Conservation (phyloP, 2,113 vertebrate species). For the Uropsilus gracilis region DNA sequence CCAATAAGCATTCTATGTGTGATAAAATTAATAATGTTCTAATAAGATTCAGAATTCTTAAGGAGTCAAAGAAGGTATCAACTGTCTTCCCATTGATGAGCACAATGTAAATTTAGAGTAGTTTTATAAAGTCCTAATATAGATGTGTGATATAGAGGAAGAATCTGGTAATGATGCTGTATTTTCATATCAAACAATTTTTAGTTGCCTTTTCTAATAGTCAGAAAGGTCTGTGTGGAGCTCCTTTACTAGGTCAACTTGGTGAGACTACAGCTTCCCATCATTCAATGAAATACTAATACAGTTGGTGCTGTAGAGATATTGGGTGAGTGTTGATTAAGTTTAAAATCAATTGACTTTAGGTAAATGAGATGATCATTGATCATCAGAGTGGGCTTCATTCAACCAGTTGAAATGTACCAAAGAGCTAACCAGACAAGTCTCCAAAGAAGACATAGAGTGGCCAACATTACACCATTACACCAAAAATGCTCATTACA, state of each 20-base stretch:
- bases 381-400: background rate
- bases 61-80: background rate
- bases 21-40: background rate
- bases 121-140: background rate
- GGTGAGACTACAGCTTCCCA: background rate
- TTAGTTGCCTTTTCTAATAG: background rate
- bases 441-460: too few relatives aligned
- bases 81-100: background rate
- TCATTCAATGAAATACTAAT: background rate
- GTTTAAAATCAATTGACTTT: background rate
- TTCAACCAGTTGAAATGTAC: background rate
- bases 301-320: background rate
- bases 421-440: too few relatives aligned
- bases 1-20: background rate
- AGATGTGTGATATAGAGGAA: background rate
- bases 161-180: background rate
- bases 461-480: too few relatives aligned
- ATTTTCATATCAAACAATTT: background rate
- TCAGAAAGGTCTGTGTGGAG: background rate
- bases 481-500: too few relatives aligned
- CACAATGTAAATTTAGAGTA: background rate
- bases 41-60: background rate
- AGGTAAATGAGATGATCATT: background rate
- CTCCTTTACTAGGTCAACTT: background rate
- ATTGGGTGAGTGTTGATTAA: background rate